Conservation (phyloP, 1,140 invertebrate genomes). For the Zaprionus ornatus region DNA sequence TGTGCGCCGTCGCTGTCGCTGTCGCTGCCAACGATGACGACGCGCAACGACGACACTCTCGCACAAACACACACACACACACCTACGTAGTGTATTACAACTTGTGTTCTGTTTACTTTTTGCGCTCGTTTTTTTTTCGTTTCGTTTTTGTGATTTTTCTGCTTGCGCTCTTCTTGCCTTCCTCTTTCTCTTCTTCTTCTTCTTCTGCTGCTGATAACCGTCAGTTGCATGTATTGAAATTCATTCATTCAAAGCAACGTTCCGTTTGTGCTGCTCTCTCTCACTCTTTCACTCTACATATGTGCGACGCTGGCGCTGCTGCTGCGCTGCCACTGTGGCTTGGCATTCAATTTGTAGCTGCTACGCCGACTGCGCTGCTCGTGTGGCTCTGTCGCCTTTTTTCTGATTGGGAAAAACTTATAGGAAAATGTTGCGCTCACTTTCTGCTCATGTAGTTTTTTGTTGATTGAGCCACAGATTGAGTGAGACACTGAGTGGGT, state of each 20-base stretch:
- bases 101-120: conserved; percentile 55
- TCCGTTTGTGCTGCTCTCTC: conserved; percentile 14
- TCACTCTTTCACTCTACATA: conserved; percentile 42
- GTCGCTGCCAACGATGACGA: not conserved
- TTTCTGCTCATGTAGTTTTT: conserved; percentile 29
- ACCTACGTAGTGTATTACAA: conserved; percentile 33
- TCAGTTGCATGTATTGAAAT: conserved; percentile 83
- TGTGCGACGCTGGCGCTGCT: conserved; percentile 16
- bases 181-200: not conserved
- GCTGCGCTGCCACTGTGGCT: conserved; percentile 25
- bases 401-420: conserved; percentile 80
- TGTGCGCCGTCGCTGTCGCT: conserved; percentile 70
- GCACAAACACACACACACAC: conserved; percentile 11
- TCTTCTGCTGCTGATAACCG: conserved; percentile 56
- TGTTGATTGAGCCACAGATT: conserved; percentile 70
- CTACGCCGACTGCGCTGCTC: conserved; percentile 11
- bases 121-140: conserved; percentile 33
- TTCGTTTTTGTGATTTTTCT: conserved; percentile 22
- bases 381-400: conserved; percentile 46
- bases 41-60: not conserved
- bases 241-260: conserved; percentile 75
- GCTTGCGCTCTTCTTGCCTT: conserved; percentile 10
- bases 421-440: conserved; percentile 53
- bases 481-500: conserved; percentile 44
- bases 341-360: conserved; percentile 53